These are phyloP conservation scores for Palloptera scutellata DNA, from an alignment of 2,888 invertebrate species.

Conservation along the genomic window DNA sequence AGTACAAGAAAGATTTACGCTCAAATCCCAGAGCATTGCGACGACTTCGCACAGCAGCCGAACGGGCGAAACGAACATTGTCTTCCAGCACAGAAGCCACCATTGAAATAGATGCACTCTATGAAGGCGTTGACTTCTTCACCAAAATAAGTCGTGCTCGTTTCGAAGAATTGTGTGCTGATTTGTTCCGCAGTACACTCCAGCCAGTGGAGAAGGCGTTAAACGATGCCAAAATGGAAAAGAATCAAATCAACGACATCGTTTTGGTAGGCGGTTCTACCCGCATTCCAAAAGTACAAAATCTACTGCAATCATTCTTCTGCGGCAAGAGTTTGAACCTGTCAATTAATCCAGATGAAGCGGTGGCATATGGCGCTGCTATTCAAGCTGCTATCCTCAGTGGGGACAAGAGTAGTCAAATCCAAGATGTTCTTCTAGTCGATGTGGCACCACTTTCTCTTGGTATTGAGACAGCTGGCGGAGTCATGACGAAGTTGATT, in stretches of 20 bases:
- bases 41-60: constrained; percentile 77
- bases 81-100: constrained; percentile 80
- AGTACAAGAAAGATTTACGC: constrained; percentile 75
- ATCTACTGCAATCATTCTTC: constrained; percentile 78
- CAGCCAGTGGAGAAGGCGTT: constrained; percentile 82
- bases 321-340: constrained; percentile 75
- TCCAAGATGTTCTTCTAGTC: constrained; percentile 77
- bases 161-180: constrained; percentile 77
- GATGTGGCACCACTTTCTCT: constrained; percentile 76
- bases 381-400: constrained; percentile 78
- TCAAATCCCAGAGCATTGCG: constrained; percentile 73
- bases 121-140: constrained; percentile 77
- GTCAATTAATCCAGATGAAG: constrained; percentile 83
- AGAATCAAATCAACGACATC: constrained; percentile 77
- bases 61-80: constrained; percentile 79
- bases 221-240: constrained; percentile 80
- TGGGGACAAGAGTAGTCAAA: constrained; percentile 74
- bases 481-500: constrained; percentile 81
- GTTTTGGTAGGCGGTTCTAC: constrained; percentile 85
- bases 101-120: constrained; percentile 79
- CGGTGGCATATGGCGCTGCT: constrained; percentile 81
- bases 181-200: constrained; percentile 76
- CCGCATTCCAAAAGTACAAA: constrained; percentile 81
- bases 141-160: constrained; percentile 76
- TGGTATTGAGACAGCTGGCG: constrained; percentile 81